phyloP scores from a whole-genome alignment of 2,113 vertebrate genomes.

The Peromyscus polionotus region DNA sequence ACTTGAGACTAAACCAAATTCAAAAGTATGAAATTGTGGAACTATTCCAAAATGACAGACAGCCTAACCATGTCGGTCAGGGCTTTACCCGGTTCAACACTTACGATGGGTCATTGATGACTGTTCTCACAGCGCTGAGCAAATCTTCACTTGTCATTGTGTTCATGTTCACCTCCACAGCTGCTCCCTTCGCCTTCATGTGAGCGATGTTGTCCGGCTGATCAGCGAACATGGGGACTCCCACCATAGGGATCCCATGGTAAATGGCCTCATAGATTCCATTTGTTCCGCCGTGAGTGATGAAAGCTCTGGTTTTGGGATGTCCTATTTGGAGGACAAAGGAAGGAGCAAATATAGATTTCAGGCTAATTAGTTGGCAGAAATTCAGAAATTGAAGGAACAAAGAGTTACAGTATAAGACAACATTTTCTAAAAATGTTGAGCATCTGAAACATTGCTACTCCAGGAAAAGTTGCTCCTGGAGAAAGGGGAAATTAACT shows the following conservation, averaged over 20 bases:
- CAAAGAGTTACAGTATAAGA: background rate
- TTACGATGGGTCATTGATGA: conserved; percentile 92
- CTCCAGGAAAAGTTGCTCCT: background rate
- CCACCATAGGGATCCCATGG: conserved; percentile 92
- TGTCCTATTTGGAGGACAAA: conserved; percentile 87
- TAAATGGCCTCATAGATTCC: conserved; percentile 95
- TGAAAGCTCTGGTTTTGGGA: conserved; percentile 91
- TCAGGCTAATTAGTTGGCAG: background rate
- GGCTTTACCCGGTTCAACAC: conserved; percentile 66
- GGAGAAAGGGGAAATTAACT: background rate
- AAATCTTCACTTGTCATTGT: conserved; percentile 88
- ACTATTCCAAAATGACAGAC: background rate
- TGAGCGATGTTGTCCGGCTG: conserved; percentile 91
- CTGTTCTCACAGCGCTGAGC: conserved; percentile 87
- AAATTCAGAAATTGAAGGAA: background rate
- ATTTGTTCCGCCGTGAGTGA: conserved; percentile 94
- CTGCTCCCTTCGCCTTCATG: conserved; percentile 90
- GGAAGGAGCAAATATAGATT: fast-evolving
- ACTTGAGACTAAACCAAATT: background rate
- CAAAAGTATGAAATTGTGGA: background rate
- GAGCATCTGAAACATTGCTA: background rate
- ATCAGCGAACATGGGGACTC: conserved; percentile 92
- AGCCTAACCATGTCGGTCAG: background rate
- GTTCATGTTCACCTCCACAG: conserved; percentile 89
- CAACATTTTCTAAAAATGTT: background rate